Conservation (phyloP, 1,140 invertebrate genomes). For the Drosophila grimshawi region DNA sequence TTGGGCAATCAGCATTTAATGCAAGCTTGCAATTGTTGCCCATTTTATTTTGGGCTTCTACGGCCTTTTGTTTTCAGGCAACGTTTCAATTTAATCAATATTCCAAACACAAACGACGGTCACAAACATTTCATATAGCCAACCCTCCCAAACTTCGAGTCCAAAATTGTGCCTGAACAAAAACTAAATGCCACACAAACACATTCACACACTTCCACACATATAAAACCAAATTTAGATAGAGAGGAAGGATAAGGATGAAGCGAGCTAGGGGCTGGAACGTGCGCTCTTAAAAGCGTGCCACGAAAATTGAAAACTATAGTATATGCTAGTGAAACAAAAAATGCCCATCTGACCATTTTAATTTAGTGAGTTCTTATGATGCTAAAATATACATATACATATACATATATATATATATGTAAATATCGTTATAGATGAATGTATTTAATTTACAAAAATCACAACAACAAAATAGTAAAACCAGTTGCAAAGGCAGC, state of each 20-base stretch:
- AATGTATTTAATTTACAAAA: slow-evolving; percentile 41
- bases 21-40: slow-evolving; percentile 63
- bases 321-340: slow-evolving; percentile 62
- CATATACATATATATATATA: slow-evolving; percentile 1
- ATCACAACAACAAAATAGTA: slow-evolving; percentile 26
- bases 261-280: slow-evolving; percentile 1
- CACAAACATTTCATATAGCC: slow-evolving; percentile 31
- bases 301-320: slow-evolving; percentile 73
- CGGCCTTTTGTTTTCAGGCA: slow-evolving; percentile 36
- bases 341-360: slow-evolving; percentile 73
- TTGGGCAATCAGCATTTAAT: slow-evolving; percentile 71
- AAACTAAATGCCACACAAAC: slow-evolving; percentile 66
- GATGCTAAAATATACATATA: slow-evolving; percentile 47
- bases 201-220: slow-evolving; percentile 1
- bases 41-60: slow-evolving; percentile 29
- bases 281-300: slow-evolving; percentile 67
- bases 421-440: slow-evolving; percentile 13
- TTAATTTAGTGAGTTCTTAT: slow-evolving; percentile 78
- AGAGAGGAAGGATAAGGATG: slow-evolving; percentile 7
- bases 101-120: slow-evolving; percentile 67
- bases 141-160: slow-evolving; percentile 21
- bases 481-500: slow-evolving; percentile 8
- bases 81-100: slow-evolving; percentile 74
- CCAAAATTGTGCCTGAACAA: slow-evolving; percentile 73
- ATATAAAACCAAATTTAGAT: slow-evolving; percentile 18